Percentiles rank a stretch among this genome's conserved stretches.
These are phyloP conservation scores for Avahi laniger DNA, from an alignment of 2,797 vertebrate species.

Conservation along the genomic window DNA sequence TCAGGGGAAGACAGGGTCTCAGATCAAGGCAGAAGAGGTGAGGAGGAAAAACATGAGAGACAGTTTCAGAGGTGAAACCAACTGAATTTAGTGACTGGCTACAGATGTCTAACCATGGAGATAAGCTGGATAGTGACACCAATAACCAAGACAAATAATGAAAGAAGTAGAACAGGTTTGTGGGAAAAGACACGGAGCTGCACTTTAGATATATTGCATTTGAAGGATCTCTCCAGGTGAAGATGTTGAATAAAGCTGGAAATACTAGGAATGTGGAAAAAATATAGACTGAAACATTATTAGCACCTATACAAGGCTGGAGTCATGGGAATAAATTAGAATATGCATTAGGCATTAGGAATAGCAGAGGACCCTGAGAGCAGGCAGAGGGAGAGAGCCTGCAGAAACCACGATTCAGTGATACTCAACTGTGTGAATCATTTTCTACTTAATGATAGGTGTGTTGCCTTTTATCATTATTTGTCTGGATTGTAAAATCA, in stretches of 20 bases:
- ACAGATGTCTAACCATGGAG: not conserved
- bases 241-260: not conserved
- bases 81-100: not conserved
- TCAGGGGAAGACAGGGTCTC: not conserved
- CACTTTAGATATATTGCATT: not conserved
- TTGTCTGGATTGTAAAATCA: not conserved
- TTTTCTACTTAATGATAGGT: not conserved
- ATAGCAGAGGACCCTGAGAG: not conserved
- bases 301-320: not conserved
- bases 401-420: not conserved
- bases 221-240: not conserved
- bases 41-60: not conserved
- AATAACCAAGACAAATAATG: not conserved
- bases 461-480: not conserved
- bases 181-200: accelerated
- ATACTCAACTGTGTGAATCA: not conserved
- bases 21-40: not conserved
- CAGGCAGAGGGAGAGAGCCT: not conserved
- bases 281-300: not conserved
- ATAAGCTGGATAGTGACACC: not conserved
- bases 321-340: not conserved
- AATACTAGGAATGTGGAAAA: not conserved
- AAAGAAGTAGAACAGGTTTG: not conserved
- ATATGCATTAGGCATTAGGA: not conserved
- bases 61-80: not conserved